Evolutionary conservation across 2,797 vertebrate genomes (phyloP).

Genomic region (Valencia hispanica): DNA sequence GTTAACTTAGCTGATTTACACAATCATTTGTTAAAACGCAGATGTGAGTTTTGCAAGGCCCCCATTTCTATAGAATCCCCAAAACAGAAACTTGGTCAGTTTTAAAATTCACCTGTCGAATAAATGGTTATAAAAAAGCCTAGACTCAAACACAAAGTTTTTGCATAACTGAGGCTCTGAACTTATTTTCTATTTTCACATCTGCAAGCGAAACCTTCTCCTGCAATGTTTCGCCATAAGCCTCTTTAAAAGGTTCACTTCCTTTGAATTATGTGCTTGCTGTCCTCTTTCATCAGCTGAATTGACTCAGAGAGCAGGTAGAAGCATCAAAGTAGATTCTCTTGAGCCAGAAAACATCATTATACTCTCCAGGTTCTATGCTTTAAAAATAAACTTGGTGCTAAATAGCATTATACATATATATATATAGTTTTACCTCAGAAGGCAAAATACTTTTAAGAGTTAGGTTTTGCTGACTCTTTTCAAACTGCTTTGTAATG

Average conservation of each 20-base stretch:
- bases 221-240: slow-evolving; percentile 25
- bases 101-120: slow-evolving; percentile 19
- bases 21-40: slow-evolving; percentile 30
- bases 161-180: slow-evolving; percentile 19
- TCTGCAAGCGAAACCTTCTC: slow-evolving; percentile 16
- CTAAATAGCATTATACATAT: slow-evolving; percentile 21
- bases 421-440: background rate
- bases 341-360: slow-evolving; percentile 36
- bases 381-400: slow-evolving; percentile 29
- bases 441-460: slow-evolving; percentile 25
- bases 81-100: slow-evolving; percentile 19
- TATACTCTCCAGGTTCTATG: slow-evolving; percentile 16
- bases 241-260: slow-evolving; percentile 37
- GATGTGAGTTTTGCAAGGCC: slow-evolving; percentile 6
- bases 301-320: slow-evolving; percentile 47
- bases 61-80: slow-evolving; percentile 2
- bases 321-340: slow-evolving; percentile 42
- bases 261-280: slow-evolving; percentile 36
- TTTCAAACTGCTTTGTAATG: slow-evolving; percentile 23
- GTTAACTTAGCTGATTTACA: slow-evolving; percentile 27
- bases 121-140: slow-evolving; percentile 41
- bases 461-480: slow-evolving; percentile 46
- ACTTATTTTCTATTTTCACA: slow-evolving; percentile 12
- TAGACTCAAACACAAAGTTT: slow-evolving; percentile 8
- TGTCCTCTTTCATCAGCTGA: slow-evolving; percentile 39